Percentiles rank a stretch among this genome's conserved stretches.
Evolutionary conservation across 2,797 vertebrate genomes (phyloP).

Genomic region (Chaenodraco wilsoni): DNA sequence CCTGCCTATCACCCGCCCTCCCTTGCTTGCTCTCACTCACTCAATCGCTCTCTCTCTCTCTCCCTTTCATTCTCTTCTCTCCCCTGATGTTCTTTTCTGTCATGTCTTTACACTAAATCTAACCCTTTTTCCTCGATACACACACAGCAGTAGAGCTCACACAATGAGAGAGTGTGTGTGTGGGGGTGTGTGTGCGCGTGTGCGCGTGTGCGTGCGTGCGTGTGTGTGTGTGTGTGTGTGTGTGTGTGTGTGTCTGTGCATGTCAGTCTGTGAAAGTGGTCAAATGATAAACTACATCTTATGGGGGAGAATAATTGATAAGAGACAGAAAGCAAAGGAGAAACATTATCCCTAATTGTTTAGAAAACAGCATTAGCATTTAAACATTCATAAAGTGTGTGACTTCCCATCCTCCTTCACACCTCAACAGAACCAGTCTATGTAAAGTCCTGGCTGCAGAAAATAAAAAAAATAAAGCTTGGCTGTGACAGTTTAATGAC

Average conservation of each 20-base stretch:
- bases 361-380: not conserved
- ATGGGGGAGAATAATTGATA: slow-evolving; percentile 1
- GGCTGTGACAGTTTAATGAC: slow-evolving; percentile 38
- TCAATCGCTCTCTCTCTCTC: slow-evolving; percentile 17
- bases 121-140: slow-evolving; percentile 8
- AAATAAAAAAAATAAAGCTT: slow-evolving; percentile 16
- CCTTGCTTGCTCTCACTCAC: slow-evolving; percentile 10
- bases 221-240: not conserved
- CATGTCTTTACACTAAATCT: slow-evolving; percentile 36
- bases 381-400: not conserved
- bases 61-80: slow-evolving; percentile 22
- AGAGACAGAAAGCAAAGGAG: slow-evolving; percentile 1
- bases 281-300: slow-evolving; percentile 10
- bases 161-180: not conserved
- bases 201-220: not conserved
- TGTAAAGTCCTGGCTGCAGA: slow-evolving; percentile 14
- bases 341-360: slow-evolving; percentile 4
- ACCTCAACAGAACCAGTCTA: not conserved
- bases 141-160: slow-evolving; percentile 32
- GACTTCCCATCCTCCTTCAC: not conserved
- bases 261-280: not conserved
- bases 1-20: slow-evolving; percentile 81
- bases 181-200: not conserved
- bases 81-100: slow-evolving; percentile 40
- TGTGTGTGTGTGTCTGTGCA: not conserved